These are phyloP conservation scores for Xenopus tropicalis DNA, from an alignment of 2,113 vertebrate species.

Conservation along the genomic window UCB_Xtro_10.0 CM004449.2:79583501-79584000, in stretches of 20 bases:
- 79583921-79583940: too few relatives aligned
- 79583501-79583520: conserved; percentile 1
- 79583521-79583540: background rate
- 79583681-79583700: background rate
- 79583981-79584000: too few relatives aligned
- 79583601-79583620: background rate
- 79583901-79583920: too few relatives aligned
- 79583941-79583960: too few relatives aligned
- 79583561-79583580: background rate
- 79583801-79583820: background rate
- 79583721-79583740: background rate
- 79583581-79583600: conserved; percentile 5
- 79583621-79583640: background rate
- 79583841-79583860: background rate
- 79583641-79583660: background rate
- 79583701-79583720: background rate
- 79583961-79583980: too few relatives aligned
- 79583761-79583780: background rate
- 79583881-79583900: background rate
- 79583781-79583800: background rate
- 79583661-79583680: background rate
- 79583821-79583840: background rate
- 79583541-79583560: background rate
- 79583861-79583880: background rate
- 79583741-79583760: background rate